Evolutionary conservation across 2,797 vertebrate genomes (phyloP), one percentile per base, ranked within the genome.

Genomic region (Premnoplex brunnescens): DNA sequence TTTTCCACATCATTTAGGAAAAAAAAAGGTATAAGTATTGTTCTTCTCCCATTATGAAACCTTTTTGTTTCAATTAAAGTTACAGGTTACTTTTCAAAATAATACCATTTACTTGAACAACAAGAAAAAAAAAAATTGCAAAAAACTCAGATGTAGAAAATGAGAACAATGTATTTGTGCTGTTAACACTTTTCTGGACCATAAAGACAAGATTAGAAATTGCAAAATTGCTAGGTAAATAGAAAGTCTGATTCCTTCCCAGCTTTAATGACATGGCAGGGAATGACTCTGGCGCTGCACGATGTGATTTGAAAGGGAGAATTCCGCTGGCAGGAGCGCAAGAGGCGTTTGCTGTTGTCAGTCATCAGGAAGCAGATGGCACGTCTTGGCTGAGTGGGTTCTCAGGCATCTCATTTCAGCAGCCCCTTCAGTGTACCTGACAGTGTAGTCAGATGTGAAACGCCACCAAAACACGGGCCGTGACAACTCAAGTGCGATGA

Each of bases 331-430:
- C 85, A 69, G 59, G 2, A 66, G 56, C 7, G 0, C 41, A 28
- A 77, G 74, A 83, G 58, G 26, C 20, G 48, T 56, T 56, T 1
- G 0, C 51, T 58, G 75, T 10, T 91, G 85, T 92, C 93, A 93
- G 54, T 72, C 66, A 46, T 28, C 32, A 44, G 85, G 39, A 80
- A 91, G 85, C 95, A 96, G 95, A 94, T 95, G 92, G 92, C 79
- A 72, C 0, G 2, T 91, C 91, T 85, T 93, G 93, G 91, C 79
- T 91, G 92, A 93, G 55, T 39, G 76, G 58, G 11, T 52, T 95
- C 87, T 85, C 73, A 44, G 81, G 69, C 62, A 51, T 27, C 89
- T 85, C 34, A 84, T 88, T 88, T 76, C 87, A 83, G 66, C 51
- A 89, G 3, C 22, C 46, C 62, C 85, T 81, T 75, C 68, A 72